Base-by-base conservation (phyloP, 2,888 invertebrate species). In the Meta bourneti region DNA sequence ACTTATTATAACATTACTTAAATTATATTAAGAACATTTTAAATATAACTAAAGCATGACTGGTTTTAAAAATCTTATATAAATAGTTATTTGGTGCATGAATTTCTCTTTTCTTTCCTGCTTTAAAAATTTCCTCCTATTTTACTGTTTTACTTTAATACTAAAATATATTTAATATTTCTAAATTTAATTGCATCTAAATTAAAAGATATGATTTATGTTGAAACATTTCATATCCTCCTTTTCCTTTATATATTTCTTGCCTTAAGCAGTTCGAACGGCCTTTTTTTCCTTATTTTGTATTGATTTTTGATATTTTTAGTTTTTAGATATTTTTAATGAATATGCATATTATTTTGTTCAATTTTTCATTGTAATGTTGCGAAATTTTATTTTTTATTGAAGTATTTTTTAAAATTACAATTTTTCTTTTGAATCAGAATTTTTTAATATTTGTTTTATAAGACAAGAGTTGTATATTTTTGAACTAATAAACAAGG, bases 371-470 rank as follows among this genome's bases (percentile, higher is more conserved):
- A 34, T 34, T 34, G 34, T 34, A 34, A 34, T 34, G 34, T 34
- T 34, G 34, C 1, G 4, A 34, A 34, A 34, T 34, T 34, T 34
- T 34, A 61, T 9, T 61, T 61, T 79, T 6, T 20, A 77, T 52
- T 77, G 61, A 79, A 79, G 19, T 61, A 61, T 61, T 79, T 49
- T 79, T 54, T 34, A 34, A 34, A 79, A 34, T 79, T 61, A 54
- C 7, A 20, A 6, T 77, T 69, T 61, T n/a, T 19, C 61, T 13
- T 79, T 69, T 61, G 20, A 49, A n/a, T 34, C 20, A 20, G 9
- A 61, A 61, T 79, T 79, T 61, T 61, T 79, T 79, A 9, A 20
- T n/a, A 61, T 16, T 51, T 61, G 34, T 79, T 34, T 79, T 69
- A 34, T 61, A 61, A 61, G 13, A 61, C 61, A 61, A 61, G 61